phyloP scores from a whole-genome alignment of 2,888 invertebrate species.

The Labia minor region DNA sequence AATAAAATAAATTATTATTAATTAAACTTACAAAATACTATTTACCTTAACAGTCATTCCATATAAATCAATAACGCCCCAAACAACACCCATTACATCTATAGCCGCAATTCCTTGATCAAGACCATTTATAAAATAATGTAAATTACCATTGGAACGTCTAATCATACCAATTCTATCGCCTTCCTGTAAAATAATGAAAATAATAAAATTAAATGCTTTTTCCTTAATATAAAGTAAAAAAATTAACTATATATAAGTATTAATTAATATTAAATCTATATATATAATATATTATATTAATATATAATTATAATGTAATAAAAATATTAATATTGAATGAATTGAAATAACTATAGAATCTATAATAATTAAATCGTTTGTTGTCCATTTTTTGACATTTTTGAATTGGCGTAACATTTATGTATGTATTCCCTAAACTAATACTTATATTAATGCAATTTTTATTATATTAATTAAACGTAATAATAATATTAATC shows the following conservation, averaged over 20 bases:
- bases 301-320: conserved; percentile 17
- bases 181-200: conserved; percentile 51
- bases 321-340: conserved; percentile 13
- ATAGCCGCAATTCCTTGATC: conserved; percentile 87
- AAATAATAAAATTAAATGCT: not conserved
- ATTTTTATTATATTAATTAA: too few relatives aligned
- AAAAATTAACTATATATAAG: too few relatives aligned
- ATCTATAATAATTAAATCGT: too few relatives aligned
- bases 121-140: conserved; percentile 85
- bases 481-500: too few relatives aligned
- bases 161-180: conserved; percentile 88
- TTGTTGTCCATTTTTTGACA: too few relatives aligned
- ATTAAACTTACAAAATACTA: too few relatives aligned
- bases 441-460: too few relatives aligned
- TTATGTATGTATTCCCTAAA: not conserved
- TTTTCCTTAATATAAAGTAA: too few relatives aligned
- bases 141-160: conserved; percentile 70
- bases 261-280: too few relatives aligned
- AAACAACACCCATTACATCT: conserved; percentile 66
- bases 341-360: too few relatives aligned
- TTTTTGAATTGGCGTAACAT: too few relatives aligned
- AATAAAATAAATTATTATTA: too few relatives aligned
- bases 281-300: conserved; percentile 16
- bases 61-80: conserved; percentile 92
- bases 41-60: conserved; percentile 79